These are phyloP conservation scores for Corydoras maculifer DNA, from an alignment of 2,113 vertebrate genomes.

Conservation along the genomic window DNA sequence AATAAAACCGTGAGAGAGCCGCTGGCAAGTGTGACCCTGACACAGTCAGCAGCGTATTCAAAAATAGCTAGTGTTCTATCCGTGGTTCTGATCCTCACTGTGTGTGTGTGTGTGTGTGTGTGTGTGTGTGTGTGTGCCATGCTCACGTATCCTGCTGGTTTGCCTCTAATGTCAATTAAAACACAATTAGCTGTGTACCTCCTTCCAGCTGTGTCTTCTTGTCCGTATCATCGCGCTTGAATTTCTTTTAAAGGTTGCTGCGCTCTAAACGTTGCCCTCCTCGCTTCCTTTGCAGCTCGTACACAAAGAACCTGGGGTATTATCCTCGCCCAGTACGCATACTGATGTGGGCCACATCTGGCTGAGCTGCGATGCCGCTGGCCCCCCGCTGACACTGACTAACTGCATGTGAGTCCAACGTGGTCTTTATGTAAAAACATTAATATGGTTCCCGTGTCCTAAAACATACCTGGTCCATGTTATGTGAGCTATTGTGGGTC, in stretches of 20 bases:
- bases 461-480: too few species aligned
- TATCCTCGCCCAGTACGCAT: too few species aligned
- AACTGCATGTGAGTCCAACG: too few species aligned
- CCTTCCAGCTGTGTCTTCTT: constrained; percentile 17
- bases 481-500: too few species aligned
- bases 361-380: too few species aligned
- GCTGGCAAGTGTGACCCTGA: background rate
- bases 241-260: background rate
- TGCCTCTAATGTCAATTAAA: constrained; percentile 20
- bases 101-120: background rate
- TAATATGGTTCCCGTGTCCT: too few species aligned
- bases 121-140: background rate
- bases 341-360: too few species aligned
- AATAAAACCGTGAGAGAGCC: background rate
- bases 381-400: too few species aligned
- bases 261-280: background rate
- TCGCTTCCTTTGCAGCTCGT: too few species aligned
- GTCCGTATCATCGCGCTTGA: background rate
- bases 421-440: too few species aligned
- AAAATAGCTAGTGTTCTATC: background rate
- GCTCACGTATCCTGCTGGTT: constrained; percentile 16
- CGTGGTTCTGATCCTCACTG: background rate
- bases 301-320: too few species aligned
- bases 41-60: background rate
- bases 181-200: constrained; percentile 17